Conservation (phyloP, 2,797 vertebrate genomes). For the Limosa lapponica region DNA sequence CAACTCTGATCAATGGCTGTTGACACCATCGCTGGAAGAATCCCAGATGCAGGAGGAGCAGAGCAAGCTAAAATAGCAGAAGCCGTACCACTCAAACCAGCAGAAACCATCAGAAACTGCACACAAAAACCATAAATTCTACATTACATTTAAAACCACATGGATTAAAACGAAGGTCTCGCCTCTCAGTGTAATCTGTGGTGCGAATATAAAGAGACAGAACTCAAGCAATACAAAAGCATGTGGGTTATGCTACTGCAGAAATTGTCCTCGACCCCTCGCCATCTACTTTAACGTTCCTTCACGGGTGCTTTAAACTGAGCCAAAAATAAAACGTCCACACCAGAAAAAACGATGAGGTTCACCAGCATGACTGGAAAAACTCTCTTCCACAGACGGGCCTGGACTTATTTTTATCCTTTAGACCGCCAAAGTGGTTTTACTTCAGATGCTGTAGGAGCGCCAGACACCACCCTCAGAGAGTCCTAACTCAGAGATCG, state of each 20-base stretch:
- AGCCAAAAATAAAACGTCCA: background rate
- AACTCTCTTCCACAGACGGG: background rate
- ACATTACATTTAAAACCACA: background rate
- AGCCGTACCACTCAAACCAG: background rate
- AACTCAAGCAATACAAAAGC: rapidly evolving
- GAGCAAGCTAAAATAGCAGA: background rate
- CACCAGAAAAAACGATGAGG: background rate
- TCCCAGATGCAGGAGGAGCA: background rate
- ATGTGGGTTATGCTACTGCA: rapidly evolving
- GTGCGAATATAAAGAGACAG: rapidly evolving
- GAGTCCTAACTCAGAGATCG: background rate
- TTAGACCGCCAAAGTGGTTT: background rate
- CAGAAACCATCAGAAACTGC: background rate
- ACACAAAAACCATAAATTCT: rapidly evolving
- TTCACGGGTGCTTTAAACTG: background rate
- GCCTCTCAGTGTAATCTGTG: background rate
- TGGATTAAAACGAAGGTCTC: rapidly evolving
- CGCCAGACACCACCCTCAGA: background rate
- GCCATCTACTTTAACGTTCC: rapidly evolving
- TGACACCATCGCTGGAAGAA: background rate
- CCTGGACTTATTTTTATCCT: background rate
- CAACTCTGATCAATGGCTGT: background rate
- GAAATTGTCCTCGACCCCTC: background rate
- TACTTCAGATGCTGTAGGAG: background rate
- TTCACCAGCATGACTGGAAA: background rate